Evolutionary conservation across 2,797 vertebrate species (phyloP), one percentile per base, ranked within the genome.

Genomic region (Enteromius viviparus): DNA sequence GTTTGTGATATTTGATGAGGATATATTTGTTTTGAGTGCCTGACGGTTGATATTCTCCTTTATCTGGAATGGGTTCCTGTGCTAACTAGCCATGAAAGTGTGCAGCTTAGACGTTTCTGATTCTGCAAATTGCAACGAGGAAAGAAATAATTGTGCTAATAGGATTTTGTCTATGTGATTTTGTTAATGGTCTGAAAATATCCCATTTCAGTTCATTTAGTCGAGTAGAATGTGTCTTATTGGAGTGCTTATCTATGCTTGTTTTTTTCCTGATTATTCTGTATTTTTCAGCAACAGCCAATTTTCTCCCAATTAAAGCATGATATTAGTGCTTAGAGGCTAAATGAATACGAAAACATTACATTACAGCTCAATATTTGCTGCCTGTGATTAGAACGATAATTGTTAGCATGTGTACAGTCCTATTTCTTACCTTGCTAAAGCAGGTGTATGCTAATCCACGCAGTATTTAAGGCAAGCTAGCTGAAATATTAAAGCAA

Each of bases 131-230:
- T 94, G 91, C 92, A 92, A 92, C 84, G 92, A 87, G 87, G 93
- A 93, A 87, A 85, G 92, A 93, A 93, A 92, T 94, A 94, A 95
- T 95, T 94, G 93, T 92, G 89, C 87, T 95, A 95, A 95, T 94
- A 94, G 94, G 94, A 94, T 95, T 95, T 93, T 91, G 94, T 93
- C 93, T 95, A 94, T 95, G 93, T 94, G 93, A 95, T 95, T 94
- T 94, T 92, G 94, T 95, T 95, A 95, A 95, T 95, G 94, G 94
- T 95, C 93, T 95, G 94, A 95, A 95, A 95, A 95, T 94, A 94
- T 95, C 93, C 93, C 91, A 94, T 95, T 95, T 94, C 94, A 93
- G 93, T 93, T 92, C 93, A 95, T 94, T 95, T 95, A 95, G 93
- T 91, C 91, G 93, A 94, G 94, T 94, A 94, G 92, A 95, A 95